Evolutionary conservation across 1,140 invertebrate genomes (phyloP), one percentile per base, ranked within the genome.

Genomic region (Mactra quadrangularis): DNA sequence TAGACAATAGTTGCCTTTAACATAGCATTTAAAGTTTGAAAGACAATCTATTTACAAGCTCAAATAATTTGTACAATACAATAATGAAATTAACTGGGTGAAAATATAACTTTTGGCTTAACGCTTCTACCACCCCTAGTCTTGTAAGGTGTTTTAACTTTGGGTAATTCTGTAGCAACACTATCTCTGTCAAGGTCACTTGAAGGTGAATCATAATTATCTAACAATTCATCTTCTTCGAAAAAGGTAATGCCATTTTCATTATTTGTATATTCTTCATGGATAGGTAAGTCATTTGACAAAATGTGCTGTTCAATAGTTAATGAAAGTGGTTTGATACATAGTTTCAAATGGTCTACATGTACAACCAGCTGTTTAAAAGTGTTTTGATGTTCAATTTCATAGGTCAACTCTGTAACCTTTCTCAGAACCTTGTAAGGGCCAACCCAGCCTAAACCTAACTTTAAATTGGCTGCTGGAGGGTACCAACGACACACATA

Each of bases 401-500:
- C 25, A 27, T 75, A 59, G 15, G 71, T 75, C 3, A 75, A 19
- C 25, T 75, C 52, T 29, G 25, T 75, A 6, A 25, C 7, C 22
- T 38, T 53, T 47, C 41, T 29, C 17, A 83, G 17, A 0, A 83
- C 70, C 27, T 22, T 45, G 38, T 74, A 83, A 31, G 71, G 81
- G 6, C 81, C 70, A 19, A 41, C 55, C 71, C 81, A 83, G 6
- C 81, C 71, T 45, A 75, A 41, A 19, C 53, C 68, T 35, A 82
- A 35, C 74, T 82, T 82, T n/a, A n/a, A n/a, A n/a, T n/a, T n/a
- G n/a, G n/a, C n/a, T n/a, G n/a, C n/a, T n/a, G n/a, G n/a, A n/a
- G 29, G 81, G 25, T 83, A 76, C 71, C 72, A 83, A 29, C 81
- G 13, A 41, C 68, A 82, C 3, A 82, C 79, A 27, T 25, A 82